Base-by-base conservation (phyloP, 2,113 vertebrate genomes). In the Mohoua ochrocephala region DNA sequence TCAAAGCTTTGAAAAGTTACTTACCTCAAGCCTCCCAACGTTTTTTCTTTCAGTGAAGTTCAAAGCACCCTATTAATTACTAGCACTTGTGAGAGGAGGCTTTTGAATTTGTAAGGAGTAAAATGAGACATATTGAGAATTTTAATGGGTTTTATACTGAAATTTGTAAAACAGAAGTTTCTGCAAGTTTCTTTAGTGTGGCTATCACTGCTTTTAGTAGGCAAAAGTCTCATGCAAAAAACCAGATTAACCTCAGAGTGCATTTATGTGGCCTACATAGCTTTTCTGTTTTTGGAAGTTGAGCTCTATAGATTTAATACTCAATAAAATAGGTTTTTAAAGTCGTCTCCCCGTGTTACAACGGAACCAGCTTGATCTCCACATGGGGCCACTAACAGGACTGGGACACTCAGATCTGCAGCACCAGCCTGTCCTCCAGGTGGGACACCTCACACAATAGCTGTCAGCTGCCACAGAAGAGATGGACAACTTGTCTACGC, bases 31-130 rank as follows among this genome's bases (percentile, higher is more conserved):
- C 92, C 75, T 93, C 85, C 63, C 79, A 83, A 93, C 4, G 0
- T 86, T 90, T 93, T 89, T 93, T 91, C 75, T 88, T 90, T 84
- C 88, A 35, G 50, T 86, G 85, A 60, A 96, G 95, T 96, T 96
- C 95, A 97, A 97, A 97, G 82, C 63, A 91, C 76, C 54, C 84
- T 94, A 91, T 95, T 96, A 96, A 96, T 96, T 96, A 97, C 95
- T 93, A 94, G 93, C 3, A 6, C 87, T 93, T 86, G 87, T 74
- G 87, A 96, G 89, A 95, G 84, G 44, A 97, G 87, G 50, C 86
- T 96, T 96, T 80, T 95, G 94, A 96, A 97, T 97, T 95, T 88
- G 85, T 96, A 93, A 94, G 79, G 89, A 67, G 90, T 90, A 65
- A 93, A 95, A 63, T 27, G 87, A 94, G 94, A 90, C 81, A 89